Conservation (phyloP, 1,140 invertebrate genomes). For the Eupeodes corollae region DNA sequence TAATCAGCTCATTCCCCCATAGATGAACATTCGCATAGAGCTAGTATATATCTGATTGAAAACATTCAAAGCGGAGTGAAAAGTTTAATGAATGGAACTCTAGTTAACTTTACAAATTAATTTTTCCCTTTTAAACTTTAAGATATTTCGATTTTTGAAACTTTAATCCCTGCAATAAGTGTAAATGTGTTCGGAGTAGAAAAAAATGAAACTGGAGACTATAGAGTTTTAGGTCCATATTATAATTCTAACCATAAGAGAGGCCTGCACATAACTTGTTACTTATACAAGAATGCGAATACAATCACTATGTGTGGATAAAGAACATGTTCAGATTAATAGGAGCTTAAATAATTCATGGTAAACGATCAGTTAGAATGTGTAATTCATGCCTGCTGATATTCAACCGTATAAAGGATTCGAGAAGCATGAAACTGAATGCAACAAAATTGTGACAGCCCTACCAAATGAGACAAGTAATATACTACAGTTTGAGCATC, state of each 20-base stretch:
- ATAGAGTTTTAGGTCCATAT: background rate
- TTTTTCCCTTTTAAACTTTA: conserved; percentile 6
- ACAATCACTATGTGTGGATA: conserved; percentile 9
- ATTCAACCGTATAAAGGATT: conserved; percentile 12
- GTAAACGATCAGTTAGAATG: conserved; percentile 11
- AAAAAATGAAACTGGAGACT: too few relatives aligned
- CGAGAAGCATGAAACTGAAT: conserved; percentile 11
- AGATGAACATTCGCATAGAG: background rate
- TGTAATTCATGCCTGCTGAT: conserved; percentile 19
- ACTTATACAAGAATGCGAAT: conserved; percentile 6
- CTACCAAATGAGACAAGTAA: conserved; percentile 12
- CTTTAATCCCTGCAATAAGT: conserved; percentile 7
- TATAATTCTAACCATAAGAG: background rate
- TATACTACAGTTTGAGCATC: conserved; percentile 24
- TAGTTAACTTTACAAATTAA: conserved; percentile 3
- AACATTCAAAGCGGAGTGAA: background rate
- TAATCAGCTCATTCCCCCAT: conserved; percentile 12
- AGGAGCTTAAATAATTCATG: conserved; percentile 10
- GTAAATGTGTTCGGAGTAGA: conserved; percentile 6
- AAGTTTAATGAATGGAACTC: background rate
- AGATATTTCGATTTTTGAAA: conserved; percentile 10
- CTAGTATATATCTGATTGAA: background rate
- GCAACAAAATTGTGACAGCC: conserved; percentile 10
- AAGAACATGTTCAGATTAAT: conserved; percentile 15
- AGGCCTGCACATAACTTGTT: conserved; percentile 4